phyloP scores from a whole-genome alignment of 2,797 vertebrate species.

The Chanos chanos region DNA sequence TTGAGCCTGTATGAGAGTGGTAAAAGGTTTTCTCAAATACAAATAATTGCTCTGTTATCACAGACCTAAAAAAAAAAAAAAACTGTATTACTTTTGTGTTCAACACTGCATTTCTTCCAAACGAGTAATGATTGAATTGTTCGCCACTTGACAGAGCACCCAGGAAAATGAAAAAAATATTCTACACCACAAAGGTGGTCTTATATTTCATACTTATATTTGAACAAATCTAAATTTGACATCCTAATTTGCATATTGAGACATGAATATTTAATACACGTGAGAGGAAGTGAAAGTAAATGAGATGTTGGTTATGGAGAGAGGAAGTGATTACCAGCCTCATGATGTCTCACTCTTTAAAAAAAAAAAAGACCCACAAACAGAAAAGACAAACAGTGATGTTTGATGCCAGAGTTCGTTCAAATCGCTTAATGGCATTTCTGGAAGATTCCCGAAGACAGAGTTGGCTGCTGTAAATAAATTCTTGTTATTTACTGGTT shows the following conservation, averaged over 20 bases:
- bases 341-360: no score
- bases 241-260: constrained; percentile 31
- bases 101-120: constrained; percentile 30
- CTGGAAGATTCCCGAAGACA: no score
- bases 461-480: no score
- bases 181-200: constrained; percentile 28
- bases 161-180: constrained; percentile 11
- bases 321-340: no score
- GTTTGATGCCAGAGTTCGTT: no score
- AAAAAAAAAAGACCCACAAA: no score
- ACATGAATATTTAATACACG: constrained; percentile 36
- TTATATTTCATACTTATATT: constrained; percentile 46
- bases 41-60: constrained; percentile 38
- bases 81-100: constrained; percentile 47
- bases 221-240: constrained; percentile 38
- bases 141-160: no score
- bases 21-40: constrained; percentile 18
- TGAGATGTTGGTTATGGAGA: not conserved
- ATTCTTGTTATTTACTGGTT: no score
- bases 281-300: constrained; percentile 9
- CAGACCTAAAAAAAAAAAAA: constrained; percentile 23
- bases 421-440: no score
- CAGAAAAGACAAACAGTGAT: no score
- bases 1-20: constrained; percentile 79
- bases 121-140: constrained; percentile 20